A percentile compares a stretch with the other conserved stretches of the same genome.
phyloP scores from a whole-genome alignment of 2,888 invertebrate species.

The Atherix ibis region DNA sequence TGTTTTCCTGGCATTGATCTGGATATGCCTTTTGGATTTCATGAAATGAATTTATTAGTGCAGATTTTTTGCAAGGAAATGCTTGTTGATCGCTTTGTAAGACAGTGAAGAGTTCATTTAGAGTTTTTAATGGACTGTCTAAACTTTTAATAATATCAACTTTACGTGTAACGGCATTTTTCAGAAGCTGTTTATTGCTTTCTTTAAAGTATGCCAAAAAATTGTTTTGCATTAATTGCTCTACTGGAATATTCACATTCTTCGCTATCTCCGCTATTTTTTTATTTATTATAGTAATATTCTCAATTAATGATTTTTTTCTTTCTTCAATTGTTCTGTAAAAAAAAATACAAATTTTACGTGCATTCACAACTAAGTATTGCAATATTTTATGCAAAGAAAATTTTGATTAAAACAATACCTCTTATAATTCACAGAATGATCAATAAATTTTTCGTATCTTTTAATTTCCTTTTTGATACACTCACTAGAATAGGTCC shows the following conservation, averaged over 20 bases:
- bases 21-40: constrained; percentile 14
- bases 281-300: constrained; percentile 13
- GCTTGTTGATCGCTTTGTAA: constrained; percentile 18
- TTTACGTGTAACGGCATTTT: too few species aligned
- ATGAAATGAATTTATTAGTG: constrained; percentile 16
- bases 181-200: too few species aligned
- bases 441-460: too few species aligned
- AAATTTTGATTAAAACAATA: too few species aligned
- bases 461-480: constrained; percentile 2
- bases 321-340: constrained; percentile 12
- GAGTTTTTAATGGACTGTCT: too few species aligned
- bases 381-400: too few species aligned
- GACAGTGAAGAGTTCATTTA: too few species aligned
- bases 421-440: too few species aligned
- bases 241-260: constrained; percentile 9
- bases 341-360: neutral
- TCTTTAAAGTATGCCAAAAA: too few species aligned
- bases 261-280: constrained; percentile 13
- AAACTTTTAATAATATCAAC: too few species aligned
- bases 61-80: constrained; percentile 19
- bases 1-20: neutral
- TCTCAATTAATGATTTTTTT: constrained; percentile 14
- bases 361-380: neutral
- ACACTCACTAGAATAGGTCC: neutral
- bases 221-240: too few species aligned